Percentiles rank a stretch among this genome's conserved stretches.
These are phyloP conservation scores for Hylyphantes graminicola DNA, from an alignment of 1,140 invertebrate species.

Conservation along the genomic window DNA sequence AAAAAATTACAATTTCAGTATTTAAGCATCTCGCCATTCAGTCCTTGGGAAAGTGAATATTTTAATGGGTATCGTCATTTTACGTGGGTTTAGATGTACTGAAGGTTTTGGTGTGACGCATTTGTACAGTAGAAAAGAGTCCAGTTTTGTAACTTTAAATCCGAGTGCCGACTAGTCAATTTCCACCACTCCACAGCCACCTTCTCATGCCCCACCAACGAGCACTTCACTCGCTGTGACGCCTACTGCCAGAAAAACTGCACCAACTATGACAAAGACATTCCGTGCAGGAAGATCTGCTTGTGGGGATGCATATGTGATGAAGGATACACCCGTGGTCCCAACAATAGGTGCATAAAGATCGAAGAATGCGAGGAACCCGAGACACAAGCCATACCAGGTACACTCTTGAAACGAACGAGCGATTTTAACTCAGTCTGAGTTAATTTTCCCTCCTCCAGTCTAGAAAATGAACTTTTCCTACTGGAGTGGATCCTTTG, in stretches of 20 bases:
- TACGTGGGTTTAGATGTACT: no score
- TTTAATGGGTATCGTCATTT: no score
- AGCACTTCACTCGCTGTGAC: neutral
- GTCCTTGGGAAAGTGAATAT: no score
- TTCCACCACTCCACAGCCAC: neutral
- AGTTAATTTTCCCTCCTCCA: no score
- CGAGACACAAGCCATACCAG: neutral
- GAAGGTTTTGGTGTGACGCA: no score
- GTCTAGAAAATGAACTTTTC: no score
- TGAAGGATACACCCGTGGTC: neutral
- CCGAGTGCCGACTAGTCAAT: neutral
- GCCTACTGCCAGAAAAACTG: neutral
- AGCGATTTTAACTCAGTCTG: neutral
- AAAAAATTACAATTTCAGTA: no score
- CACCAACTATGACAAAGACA: neutral
- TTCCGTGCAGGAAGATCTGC: neutral
- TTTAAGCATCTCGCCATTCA: no score
- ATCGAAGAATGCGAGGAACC: neutral
- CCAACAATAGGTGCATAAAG: constrained; percentile 3
- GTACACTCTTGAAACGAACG: neutral
- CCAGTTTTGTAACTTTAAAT: no score
- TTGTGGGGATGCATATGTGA: neutral
- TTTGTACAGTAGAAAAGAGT: no score
- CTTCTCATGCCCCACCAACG: neutral
- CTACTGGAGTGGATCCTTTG: no score